Evolutionary conservation across 1,140 invertebrate species (phyloP).

Genomic region (Zaprionus gabonicus): DNA sequence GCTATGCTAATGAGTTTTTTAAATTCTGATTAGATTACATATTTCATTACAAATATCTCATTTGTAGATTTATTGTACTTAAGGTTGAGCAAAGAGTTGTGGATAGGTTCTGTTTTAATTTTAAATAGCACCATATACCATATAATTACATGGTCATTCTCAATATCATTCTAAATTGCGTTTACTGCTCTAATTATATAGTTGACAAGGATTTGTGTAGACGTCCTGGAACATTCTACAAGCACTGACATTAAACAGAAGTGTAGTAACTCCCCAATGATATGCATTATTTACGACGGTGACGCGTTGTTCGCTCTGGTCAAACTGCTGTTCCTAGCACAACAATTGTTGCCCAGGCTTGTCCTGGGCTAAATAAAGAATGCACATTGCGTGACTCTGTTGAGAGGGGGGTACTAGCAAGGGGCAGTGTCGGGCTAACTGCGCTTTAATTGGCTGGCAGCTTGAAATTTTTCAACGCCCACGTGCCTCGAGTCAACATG

Average conservation of each 20-base stretch:
- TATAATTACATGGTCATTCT: not conserved
- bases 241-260: conserved; percentile 1
- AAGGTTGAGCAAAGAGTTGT: too few species aligned
- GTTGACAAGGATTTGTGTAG: not conserved
- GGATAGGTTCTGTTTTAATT: too few species aligned
- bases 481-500: conserved; percentile 4
- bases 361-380: conserved; percentile 39
- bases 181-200: not conserved
- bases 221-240: not conserved
- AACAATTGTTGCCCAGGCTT: conserved; percentile 11
- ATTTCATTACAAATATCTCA: too few species aligned
- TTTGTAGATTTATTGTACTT: too few species aligned
- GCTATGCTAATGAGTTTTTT: not conserved
- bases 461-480: conserved; percentile 29
- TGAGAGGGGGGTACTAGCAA: not conserved
- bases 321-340: not conserved
- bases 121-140: not conserved
- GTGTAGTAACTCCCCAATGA: not conserved
- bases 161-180: not conserved
- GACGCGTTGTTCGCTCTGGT: conserved; percentile 7
- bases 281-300: conserved; percentile 31
- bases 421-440: conserved; percentile 1
- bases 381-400: conserved; percentile 49
- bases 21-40: too few species aligned
- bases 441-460: conserved; percentile 44